Evolutionary conservation across 2,888 invertebrate genomes (phyloP).

Genomic region (Sicus ferrugineus): DNA sequence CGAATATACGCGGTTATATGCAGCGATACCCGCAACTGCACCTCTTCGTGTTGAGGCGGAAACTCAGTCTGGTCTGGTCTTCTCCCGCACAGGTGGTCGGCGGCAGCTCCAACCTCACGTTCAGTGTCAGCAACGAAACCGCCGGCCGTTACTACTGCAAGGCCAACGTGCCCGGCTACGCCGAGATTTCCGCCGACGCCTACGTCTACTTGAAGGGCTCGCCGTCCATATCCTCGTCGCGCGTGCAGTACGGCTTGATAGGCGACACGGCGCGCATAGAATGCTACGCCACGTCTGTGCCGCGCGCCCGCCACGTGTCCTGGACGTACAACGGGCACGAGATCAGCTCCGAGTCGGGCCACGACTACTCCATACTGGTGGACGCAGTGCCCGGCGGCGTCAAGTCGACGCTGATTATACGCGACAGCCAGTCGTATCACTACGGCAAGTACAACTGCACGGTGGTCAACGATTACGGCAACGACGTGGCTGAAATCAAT

Average conservation of each 20-base stretch:
- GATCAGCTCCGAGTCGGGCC: constrained; percentile 76
- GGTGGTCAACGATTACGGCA: constrained; percentile 89
- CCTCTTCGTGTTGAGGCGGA: no score
- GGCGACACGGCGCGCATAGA: constrained; percentile 85
- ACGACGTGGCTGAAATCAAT: constrained; percentile 83
- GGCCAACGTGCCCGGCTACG: constrained; percentile 86
- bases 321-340: constrained; percentile 89
- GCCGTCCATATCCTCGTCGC: constrained; percentile 81
- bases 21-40: not conserved
- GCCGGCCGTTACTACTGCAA: constrained; percentile 90
- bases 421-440: constrained; percentile 84
- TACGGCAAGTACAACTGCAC: constrained; percentile 95
- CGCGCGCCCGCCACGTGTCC: constrained; percentile 83
- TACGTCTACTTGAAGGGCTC: constrained; percentile 82
- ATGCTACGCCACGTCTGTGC: constrained; percentile 89
- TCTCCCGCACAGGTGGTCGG: constrained; percentile 71
- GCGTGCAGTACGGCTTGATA: constrained; percentile 82
- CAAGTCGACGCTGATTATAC: constrained; percentile 87
- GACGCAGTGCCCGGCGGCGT: constrained; percentile 80
- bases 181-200: constrained; percentile 83
- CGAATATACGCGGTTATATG: not conserved
- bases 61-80: not conserved
- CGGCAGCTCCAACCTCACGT: constrained; percentile 78
- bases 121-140: constrained; percentile 79
- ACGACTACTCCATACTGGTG: constrained; percentile 78